Conservation (phyloP, 2,113 vertebrate species). For the Xenopus borealis region DNA sequence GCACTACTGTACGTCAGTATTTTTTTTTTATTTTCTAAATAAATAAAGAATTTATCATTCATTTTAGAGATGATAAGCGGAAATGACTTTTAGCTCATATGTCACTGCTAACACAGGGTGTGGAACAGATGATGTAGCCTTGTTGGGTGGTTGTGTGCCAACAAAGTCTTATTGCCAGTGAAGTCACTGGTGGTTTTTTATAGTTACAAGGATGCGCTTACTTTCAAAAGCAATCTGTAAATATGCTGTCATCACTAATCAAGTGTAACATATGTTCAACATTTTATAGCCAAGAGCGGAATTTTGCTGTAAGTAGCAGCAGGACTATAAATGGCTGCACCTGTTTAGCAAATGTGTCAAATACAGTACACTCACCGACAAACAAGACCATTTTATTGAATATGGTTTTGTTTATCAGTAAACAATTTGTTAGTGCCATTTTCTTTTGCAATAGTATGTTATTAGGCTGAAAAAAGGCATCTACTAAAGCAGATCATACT, state of each 20-base stretch:
- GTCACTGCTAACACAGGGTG: background rate
- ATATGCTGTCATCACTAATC: conserved; percentile 37
- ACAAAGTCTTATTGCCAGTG: background rate
- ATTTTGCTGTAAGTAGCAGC: conserved; percentile 33
- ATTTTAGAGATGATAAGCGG: background rate
- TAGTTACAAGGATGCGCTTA: conserved; percentile 18
- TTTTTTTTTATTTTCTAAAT: too few species aligned
- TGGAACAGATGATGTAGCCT: background rate
- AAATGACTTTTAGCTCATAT: background rate
- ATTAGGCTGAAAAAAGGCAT: too few species aligned
- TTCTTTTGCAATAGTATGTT: too few species aligned
- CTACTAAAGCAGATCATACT: too few species aligned
- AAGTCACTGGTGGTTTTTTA: conserved; percentile 29
- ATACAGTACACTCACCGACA: background rate
- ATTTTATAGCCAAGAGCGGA: conserved; percentile 37
- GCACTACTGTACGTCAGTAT: too few species aligned
- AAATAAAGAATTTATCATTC: too few species aligned
- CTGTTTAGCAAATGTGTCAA: background rate
- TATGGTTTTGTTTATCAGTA: background rate
- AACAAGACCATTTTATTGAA: conserved; percentile 9
- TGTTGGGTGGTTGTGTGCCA: conserved; percentile 3
- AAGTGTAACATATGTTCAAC: conserved; percentile 39
- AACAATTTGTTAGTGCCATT: too few species aligned
- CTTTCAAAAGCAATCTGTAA: conserved; percentile 29
- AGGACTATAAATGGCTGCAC: conserved; percentile 18